Percentiles rank a stretch among this genome's conserved stretches.
Conservation (phyloP, 2,113 vertebrate genomes). For the Xenotilapia flavipinnis region DNA sequence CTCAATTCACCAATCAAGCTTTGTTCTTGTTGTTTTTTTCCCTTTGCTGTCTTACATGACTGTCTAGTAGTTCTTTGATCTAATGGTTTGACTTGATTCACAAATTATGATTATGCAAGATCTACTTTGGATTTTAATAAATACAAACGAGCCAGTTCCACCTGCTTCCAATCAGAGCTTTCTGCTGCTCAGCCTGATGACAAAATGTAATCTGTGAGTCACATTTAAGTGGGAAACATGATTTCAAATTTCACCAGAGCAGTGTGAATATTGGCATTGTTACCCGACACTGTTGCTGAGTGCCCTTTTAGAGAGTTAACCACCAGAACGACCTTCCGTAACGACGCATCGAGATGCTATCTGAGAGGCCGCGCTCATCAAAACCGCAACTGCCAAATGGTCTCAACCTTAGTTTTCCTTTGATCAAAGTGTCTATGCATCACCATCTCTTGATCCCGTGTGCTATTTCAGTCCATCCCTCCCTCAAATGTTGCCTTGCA, state of each 20-base stretch:
- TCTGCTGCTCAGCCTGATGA: background rate
- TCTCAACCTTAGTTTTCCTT: constrained; percentile 44
- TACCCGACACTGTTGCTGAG: constrained; percentile 45
- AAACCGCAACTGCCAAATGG: constrained; percentile 59
- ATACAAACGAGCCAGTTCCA: background rate
- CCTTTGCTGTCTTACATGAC: background rate
- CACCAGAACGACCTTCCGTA: constrained; percentile 55
- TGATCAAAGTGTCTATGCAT: constrained; percentile 50
- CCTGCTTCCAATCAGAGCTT: background rate
- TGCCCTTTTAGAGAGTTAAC: constrained; percentile 54
- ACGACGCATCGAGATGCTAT: constrained; percentile 44
- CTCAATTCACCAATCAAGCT: background rate
- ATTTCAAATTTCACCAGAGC: constrained; percentile 21
- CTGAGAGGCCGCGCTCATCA: constrained; percentile 42
- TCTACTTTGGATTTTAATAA: background rate
- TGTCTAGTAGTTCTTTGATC: background rate
- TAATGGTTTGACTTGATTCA: background rate
- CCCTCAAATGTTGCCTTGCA: background rate
- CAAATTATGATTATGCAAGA: background rate
- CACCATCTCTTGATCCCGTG: constrained; percentile 7
- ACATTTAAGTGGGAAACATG: background rate
- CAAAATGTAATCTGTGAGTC: background rate
- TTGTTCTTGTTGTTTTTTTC: background rate
- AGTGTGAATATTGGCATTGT: constrained; percentile 20
- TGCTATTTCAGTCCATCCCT: constrained; percentile 33